A percentile compares a stretch with the other conserved stretches of the same genome.
Evolutionary conservation across 2,113 vertebrate species (phyloP).

Genomic region (Sciurus niger): DNA sequence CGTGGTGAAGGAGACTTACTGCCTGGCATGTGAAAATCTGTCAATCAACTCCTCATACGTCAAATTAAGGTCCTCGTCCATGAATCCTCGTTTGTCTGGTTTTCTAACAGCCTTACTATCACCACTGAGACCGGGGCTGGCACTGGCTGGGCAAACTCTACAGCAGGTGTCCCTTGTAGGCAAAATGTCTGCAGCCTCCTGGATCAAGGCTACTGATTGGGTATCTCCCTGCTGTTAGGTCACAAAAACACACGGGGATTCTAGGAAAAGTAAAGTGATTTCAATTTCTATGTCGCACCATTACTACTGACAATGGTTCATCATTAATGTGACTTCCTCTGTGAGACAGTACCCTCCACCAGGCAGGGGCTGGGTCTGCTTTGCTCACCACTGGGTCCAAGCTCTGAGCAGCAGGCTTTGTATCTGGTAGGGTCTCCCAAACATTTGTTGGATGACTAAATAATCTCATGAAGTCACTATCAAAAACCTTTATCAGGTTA

Average conservation of each 20-base stretch:
- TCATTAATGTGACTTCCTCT: not conserved
- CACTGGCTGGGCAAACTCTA: too few species aligned
- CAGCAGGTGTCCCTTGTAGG: not conserved
- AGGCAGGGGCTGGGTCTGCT: not conserved
- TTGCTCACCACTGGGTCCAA: too few species aligned
- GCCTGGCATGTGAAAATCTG: not conserved
- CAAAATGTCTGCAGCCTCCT: not conserved
- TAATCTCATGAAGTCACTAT: not conserved
- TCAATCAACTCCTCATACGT: rapidly evolving
- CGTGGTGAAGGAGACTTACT: not conserved
- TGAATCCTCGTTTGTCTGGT: not conserved
- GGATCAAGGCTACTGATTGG: not conserved
- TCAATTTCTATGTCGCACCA: not conserved
- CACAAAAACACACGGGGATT: not conserved
- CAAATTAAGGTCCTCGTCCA: not conserved
- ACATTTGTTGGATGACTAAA: not conserved
- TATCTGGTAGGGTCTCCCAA: rapidly evolving
- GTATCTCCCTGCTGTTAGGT: not conserved
- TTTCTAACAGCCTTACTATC: not conserved
- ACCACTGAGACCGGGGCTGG: rapidly evolving
- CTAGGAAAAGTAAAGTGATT: not conserved
- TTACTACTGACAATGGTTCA: not conserved
- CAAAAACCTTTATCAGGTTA: too few species aligned
- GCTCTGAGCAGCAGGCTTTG: rapidly evolving
- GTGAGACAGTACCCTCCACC: rapidly evolving